These are phyloP conservation scores for Nannospalax galili DNA, from an alignment of 2,113 vertebrate genomes.

Conservation along the genomic window DNA sequence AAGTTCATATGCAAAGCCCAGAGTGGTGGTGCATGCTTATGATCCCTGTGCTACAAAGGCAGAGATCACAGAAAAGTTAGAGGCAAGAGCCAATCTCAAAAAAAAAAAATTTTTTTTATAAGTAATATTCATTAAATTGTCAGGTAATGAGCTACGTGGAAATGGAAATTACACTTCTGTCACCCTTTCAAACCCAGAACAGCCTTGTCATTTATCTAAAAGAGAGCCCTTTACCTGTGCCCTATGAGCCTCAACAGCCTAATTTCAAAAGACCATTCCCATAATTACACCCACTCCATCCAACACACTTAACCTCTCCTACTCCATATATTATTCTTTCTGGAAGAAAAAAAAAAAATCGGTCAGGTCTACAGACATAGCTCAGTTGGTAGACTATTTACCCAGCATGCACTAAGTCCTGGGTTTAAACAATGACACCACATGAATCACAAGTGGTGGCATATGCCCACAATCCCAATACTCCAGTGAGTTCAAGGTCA, in stretches of 20 bases:
- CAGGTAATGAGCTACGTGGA: constrained; percentile 23
- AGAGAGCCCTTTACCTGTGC: neutral
- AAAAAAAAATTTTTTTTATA: no score
- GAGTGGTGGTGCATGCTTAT: neutral
- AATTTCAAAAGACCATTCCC: neutral
- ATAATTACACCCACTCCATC: neutral
- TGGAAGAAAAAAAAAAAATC: neutral
- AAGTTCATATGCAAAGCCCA: no score
- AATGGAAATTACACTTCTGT: neutral
- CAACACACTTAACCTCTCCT: neutral
- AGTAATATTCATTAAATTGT: neutral
- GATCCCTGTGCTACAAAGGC: neutral
- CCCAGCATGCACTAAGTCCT: no score
- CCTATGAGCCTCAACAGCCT: neutral
- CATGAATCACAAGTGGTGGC: neutral
- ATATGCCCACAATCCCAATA: no score
- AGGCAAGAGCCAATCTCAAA: neutral
- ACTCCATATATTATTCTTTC: neutral
- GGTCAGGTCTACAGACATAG: neutral
- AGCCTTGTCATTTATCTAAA: neutral
- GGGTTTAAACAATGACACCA: no score
- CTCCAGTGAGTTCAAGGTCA: no score
- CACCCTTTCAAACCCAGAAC: neutral
- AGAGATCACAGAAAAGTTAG: neutral
- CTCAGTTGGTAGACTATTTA: neutral